Base-by-base conservation (phyloP, 1,140 invertebrate genomes). In the Drosophila nebulosa region DNA sequence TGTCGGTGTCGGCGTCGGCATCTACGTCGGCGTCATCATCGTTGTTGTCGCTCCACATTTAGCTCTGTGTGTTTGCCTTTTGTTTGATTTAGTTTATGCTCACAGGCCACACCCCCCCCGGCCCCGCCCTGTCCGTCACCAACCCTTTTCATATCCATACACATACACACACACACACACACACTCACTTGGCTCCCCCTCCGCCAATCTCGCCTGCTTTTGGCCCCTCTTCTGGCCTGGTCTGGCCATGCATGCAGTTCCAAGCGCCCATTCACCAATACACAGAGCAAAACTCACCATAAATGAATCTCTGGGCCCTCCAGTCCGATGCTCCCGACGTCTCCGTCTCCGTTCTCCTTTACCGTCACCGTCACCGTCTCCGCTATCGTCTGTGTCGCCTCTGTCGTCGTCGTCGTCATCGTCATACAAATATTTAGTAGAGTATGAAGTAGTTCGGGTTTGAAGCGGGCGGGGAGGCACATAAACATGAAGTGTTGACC, bases 381-480 rank as follows among this genome's bases (percentile, higher is more conserved):
- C 26, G 14, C 62, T 27, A 21, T 46, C 60, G 71, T 57, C 60
- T 16, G 10, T 26, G 39, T 74, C 71, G 50, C 35, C 51, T 53
- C 46, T 27, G 30, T 65, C 58, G 64, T 60, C 53, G 58, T 59
- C 64, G 67, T 14, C 50, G 58, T 65, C 70, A 35, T 68, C 79
- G 79, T 85, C 79, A 78, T 89, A 89, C 85, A 84, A 85, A 89
- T 89, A 89, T 89, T 89, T 89, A 89, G 85, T 89, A 89, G 85
- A 89, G 85, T 89, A 89, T 89, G 85, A 89, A 89, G 84, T 89
- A 89, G 85, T 89, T 89, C 79, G 77, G 79, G 79, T 79, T 83
- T 58, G 26, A 46, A 18, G 39, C 39, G 12, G 39, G 39, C 53
- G 53, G 53, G 53, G 14, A 64, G 84, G 79, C 78, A 89, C 85